phyloP scores from a whole-genome alignment of 2,113 vertebrate species.

The Passer domesticus region DNA sequence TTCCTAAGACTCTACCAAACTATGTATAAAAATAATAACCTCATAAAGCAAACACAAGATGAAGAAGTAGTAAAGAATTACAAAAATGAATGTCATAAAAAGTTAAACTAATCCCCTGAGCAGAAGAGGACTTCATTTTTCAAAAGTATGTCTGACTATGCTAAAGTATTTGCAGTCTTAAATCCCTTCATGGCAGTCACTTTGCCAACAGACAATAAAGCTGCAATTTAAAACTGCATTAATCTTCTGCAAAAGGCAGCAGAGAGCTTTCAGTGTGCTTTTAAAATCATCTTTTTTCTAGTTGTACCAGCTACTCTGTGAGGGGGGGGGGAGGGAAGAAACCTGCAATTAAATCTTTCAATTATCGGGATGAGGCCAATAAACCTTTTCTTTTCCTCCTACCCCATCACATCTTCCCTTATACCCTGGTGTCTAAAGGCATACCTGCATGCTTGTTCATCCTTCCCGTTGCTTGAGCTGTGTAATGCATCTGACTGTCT shows the following conservation, averaged over 20 bases:
- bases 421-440: background rate
- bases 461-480: background rate
- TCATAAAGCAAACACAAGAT: slow-evolving; percentile 53
- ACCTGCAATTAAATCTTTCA: background rate
- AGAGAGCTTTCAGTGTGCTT: slow-evolving; percentile 26
- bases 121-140: slow-evolving; percentile 7
- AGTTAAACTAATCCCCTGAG: slow-evolving; percentile 54
- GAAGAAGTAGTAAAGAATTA: slow-evolving; percentile 47
- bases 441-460: background rate
- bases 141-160: background rate
- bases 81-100: slow-evolving; percentile 62
- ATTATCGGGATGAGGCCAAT: background rate
- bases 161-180: slow-evolving; percentile 33
- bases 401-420: background rate
- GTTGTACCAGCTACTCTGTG: background rate
- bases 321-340: accelerated
- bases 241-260: slow-evolving; percentile 30
- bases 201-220: slow-evolving; percentile 58
- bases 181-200: slow-evolving; percentile 44
- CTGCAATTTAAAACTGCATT: slow-evolving; percentile 44
- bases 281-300: background rate
- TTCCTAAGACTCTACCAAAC: slow-evolving; percentile 7
- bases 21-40: slow-evolving; percentile 55
- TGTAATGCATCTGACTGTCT: background rate
- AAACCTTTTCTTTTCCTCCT: background rate